A percentile compares a stretch with the other conserved stretches of the same genome.
Evolutionary conservation across 1,140 invertebrate genomes (phyloP).

Genomic region (Drosophila lacertosa): DNA sequence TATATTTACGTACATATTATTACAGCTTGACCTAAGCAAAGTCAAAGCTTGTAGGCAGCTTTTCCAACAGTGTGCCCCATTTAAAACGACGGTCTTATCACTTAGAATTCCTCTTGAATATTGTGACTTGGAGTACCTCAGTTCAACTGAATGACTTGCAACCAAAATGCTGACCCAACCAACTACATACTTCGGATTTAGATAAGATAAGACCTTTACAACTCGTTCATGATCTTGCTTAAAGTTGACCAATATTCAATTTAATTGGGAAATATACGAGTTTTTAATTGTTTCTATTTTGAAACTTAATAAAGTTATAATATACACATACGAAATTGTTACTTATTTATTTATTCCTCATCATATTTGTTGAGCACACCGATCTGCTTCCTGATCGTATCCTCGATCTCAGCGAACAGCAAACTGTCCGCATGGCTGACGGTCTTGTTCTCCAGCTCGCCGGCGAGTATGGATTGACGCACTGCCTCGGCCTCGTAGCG

Average conservation of each 20-base stretch:
- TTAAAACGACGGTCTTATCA: not conserved
- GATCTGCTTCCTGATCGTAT: slow-evolving; percentile 87
- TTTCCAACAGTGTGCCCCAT: not conserved
- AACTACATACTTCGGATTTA: not conserved
- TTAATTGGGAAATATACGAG: no score
- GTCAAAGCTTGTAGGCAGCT: not conserved
- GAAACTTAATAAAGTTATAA: no score
- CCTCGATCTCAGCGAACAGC: slow-evolving; percentile 87
- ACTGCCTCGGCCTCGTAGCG: slow-evolving; percentile 90
- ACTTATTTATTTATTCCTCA: slow-evolving; percentile 48
- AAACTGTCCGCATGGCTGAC: slow-evolving; percentile 87
- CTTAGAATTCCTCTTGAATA: not conserved
- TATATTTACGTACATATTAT: no score
- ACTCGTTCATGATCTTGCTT: not conserved
- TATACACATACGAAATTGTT: no score
- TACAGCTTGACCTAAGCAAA: slow-evolving; percentile 17
- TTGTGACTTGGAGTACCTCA: not conserved
- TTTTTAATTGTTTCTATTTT: no score
- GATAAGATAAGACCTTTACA: not conserved
- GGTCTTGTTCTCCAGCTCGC: slow-evolving; percentile 87
- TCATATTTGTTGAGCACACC: slow-evolving; percentile 87
- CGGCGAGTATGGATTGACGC: slow-evolving; percentile 87
- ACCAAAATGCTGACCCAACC: not conserved
- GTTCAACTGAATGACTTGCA: not conserved
- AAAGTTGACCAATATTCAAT: no score